Evolutionary conservation across 92 coral and sea anemone genomes (phyloP).

Genomic region (Nematostella vectensis): DNA sequence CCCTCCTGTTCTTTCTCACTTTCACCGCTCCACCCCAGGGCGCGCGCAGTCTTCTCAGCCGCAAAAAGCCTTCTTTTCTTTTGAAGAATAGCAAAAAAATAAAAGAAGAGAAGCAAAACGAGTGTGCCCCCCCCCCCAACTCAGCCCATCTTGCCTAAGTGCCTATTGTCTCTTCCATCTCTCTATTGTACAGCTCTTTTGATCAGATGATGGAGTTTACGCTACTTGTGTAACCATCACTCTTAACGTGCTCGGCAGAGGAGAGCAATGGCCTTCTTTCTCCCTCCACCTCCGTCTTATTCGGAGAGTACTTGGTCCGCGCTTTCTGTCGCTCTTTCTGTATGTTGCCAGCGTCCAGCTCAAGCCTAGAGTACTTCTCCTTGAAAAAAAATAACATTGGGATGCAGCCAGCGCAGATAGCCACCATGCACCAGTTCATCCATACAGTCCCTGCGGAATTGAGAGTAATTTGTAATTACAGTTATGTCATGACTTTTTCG

Average conservation of each 20-base stretch:
- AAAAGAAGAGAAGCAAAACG: too few relatives aligned
- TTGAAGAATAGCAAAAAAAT: too few relatives aligned
- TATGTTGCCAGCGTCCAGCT: slow-evolving; percentile 47
- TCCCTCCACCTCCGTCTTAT: slow-evolving; percentile 2
- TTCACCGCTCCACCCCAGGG: too few relatives aligned
- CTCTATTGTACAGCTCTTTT: too few relatives aligned
- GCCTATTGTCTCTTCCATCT: too few relatives aligned
- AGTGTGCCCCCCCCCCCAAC: too few relatives aligned
- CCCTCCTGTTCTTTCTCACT: too few relatives aligned
- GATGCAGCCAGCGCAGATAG: slow-evolving; percentile 62
- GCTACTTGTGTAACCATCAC: slow-evolving; percentile 17
- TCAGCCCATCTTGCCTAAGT: too few relatives aligned
- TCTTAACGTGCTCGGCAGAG: slow-evolving; percentile 14
- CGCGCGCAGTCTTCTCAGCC: too few relatives aligned
- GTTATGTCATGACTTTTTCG: background rate
- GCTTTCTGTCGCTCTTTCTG: slow-evolving; percentile 16
- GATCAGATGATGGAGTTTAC: slow-evolving; percentile 16
- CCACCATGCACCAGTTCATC: slow-evolving; percentile 95
- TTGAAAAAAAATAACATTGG: slow-evolving; percentile 63
- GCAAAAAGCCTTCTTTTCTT: too few relatives aligned
- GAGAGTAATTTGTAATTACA: background rate
- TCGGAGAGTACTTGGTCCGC: background rate
- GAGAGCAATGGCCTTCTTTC: slow-evolving; percentile 11
- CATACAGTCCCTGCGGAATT: slow-evolving; percentile 72
- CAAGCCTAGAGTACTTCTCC: slow-evolving; percentile 54